Evolutionary conservation across 2,888 invertebrate genomes (phyloP), one percentile per base, ranked within the genome.

Genomic region (Zhuqinia jingwanae): DNA sequence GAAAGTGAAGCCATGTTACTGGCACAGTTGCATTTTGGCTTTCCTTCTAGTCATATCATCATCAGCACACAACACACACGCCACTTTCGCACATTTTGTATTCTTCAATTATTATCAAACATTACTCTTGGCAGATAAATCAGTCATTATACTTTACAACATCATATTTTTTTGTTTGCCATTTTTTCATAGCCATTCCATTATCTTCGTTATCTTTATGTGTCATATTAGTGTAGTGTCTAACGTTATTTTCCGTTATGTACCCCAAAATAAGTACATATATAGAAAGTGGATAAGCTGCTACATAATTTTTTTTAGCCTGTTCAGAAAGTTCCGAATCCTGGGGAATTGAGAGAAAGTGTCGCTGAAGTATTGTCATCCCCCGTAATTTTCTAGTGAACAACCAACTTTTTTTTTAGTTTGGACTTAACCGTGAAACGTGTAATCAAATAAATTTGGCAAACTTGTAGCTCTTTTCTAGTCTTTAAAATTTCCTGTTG

Each of bases 1-100:
- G 0, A 5, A 70, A 70, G 70, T 50, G 25, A 22, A 25, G 47
- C 47, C 15, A 70, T 70, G 73, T 60, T 20, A 42, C 13, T n/a
- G 30, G 75, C 75, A 75, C 84, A 84, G 84, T 84, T 84, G 84
- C 84, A 63, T 53, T 84, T 77, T 68, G 77, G 56, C 77, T 50
- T 68, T 77, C 77, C 56, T 47, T 84, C 84, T 75, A 77, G 84
- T 56, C 65, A 65, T 76, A 75, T 75, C 75, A n/a, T n/a, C n/a
- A n/a, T n/a, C n/a, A n/a, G n/a, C n/a, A n/a, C n/a, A n/a, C n/a
- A 75, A 8, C 65, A 56, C 20, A 50, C 47, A 47, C 13, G 17
- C 1, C 36, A 36, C 13, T 75, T 56, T 75, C 56, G 30, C 75
- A 58, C 20, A 17, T 22, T 17, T 25, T 22, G 13, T n/a, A 20